Conservation (phyloP, 2,797 vertebrate genomes). For the Syngnathus acus region DNA sequence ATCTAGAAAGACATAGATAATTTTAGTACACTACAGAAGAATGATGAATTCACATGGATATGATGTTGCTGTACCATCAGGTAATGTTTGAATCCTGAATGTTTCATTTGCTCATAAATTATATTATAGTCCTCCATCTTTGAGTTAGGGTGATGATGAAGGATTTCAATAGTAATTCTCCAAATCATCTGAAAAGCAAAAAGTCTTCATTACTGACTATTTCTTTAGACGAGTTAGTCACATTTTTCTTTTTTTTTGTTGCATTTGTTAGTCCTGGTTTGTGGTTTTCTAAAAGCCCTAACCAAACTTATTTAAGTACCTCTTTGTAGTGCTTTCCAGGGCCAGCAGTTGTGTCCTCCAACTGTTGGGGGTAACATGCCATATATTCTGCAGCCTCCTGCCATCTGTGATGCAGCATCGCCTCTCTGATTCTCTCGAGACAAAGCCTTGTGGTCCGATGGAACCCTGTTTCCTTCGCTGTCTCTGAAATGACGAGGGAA, state of each 20-base stretch:
- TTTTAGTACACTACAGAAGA: not conserved
- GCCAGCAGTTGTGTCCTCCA: conserved; percentile 61
- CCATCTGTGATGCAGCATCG: conserved; percentile 81
- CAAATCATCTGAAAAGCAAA: conserved; percentile 72
- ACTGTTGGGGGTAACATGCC: conserved; percentile 68
- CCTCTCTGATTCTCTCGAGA: conserved; percentile 72
- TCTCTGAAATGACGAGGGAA: conserved; percentile 25
- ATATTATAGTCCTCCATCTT: conserved; percentile 70
- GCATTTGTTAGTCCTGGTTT: not conserved
- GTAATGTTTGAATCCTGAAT: conserved; percentile 75
- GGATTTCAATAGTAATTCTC: conserved; percentile 83
- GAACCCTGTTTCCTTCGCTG: conserved; percentile 56
- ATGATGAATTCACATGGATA: too few relatives aligned
- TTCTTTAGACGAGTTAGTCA: not conserved
- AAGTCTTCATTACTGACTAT: not conserved
- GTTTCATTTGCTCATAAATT: conserved; percentile 85
- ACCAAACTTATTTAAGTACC: conserved; percentile 50
- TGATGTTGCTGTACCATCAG: conserved; percentile 69
- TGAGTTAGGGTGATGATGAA: conserved; percentile 77
- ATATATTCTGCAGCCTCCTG: conserved; percentile 77
- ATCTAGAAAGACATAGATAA: conserved; percentile 59
- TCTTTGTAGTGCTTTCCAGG: conserved; percentile 43
- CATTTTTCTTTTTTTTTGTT: not conserved
- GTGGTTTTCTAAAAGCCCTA: not conserved
- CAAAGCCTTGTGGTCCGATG: conserved; percentile 64